A percentile compares a stretch with the other conserved stretches of the same genome.
phyloP scores from a whole-genome alignment of 2,888 invertebrate species.

The Orthosia gothica region DNA sequence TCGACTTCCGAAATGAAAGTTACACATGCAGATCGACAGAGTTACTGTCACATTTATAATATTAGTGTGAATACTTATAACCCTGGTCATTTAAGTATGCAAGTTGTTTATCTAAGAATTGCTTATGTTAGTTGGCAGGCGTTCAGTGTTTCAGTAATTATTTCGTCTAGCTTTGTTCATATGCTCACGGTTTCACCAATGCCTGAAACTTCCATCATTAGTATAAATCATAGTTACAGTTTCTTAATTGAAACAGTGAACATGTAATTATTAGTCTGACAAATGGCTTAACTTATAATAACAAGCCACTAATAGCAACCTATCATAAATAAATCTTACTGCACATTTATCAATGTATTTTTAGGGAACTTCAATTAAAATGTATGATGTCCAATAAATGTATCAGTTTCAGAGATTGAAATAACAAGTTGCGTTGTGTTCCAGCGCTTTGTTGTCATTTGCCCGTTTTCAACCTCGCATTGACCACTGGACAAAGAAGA shows the following conservation, averaged over 20 bases:
- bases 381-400: constrained; percentile 73
- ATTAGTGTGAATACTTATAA: background rate
- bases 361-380: constrained; percentile 72
- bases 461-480: no score
- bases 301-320: constrained; percentile 4
- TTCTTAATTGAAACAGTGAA: constrained; percentile 3
- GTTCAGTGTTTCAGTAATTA: background rate
- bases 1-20: no score
- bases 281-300: constrained; percentile 6
- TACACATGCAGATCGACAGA: no score
- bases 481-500: no score
- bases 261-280: constrained; percentile 17
- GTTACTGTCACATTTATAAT: no score
- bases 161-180: background rate
- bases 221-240: background rate
- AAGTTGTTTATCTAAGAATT: background rate
- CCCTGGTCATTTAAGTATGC: constrained; percentile 20
- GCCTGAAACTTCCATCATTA: background rate
- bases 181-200: background rate
- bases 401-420: no score
- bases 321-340: constrained; percentile 41
- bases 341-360: constrained; percentile 51
- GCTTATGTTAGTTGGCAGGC: constrained; percentile 15
- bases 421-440: no score
- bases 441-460: no score